A percentile compares a stretch with the other conserved stretches of the same genome.
These are phyloP conservation scores for Microtus ochrogaster DNA, from an alignment of 2,113 vertebrate species.

Conservation along the genomic window DNA sequence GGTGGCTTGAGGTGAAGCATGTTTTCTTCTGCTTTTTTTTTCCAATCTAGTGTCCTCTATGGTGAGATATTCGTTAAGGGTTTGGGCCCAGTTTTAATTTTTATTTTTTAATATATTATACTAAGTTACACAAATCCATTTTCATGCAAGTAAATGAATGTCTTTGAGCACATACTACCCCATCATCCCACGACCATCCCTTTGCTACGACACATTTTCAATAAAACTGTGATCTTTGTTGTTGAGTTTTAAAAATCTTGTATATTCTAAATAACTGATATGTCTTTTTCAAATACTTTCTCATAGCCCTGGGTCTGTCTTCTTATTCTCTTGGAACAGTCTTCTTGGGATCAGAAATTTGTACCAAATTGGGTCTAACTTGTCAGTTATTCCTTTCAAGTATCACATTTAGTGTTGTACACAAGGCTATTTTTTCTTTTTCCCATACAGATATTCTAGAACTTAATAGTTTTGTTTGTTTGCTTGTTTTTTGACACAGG, in stretches of 20 bases:
- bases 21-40: not conserved
- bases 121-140: not conserved
- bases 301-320: not conserved
- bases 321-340: not conserved
- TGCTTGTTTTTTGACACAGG: not conserved
- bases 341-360: not conserved
- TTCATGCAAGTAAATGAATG: not conserved
- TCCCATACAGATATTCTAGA: not conserved
- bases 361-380: not conserved
- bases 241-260: not conserved
- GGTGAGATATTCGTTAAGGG: not conserved
- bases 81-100: not conserved
- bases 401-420: not conserved
- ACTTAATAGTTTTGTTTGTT: not conserved
- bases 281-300: not conserved
- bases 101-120: not conserved
- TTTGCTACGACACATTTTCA: not conserved
- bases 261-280: not conserved
- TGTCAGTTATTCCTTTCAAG: not conserved
- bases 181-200: not conserved
- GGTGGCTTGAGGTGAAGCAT: not conserved
- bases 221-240: not conserved
- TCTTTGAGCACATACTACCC: not conserved
- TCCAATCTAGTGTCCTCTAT: not conserved
- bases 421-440: not conserved